phyloP scores from a whole-genome alignment of 2,797 vertebrate genomes.

The Capromys pilorides region DNA sequence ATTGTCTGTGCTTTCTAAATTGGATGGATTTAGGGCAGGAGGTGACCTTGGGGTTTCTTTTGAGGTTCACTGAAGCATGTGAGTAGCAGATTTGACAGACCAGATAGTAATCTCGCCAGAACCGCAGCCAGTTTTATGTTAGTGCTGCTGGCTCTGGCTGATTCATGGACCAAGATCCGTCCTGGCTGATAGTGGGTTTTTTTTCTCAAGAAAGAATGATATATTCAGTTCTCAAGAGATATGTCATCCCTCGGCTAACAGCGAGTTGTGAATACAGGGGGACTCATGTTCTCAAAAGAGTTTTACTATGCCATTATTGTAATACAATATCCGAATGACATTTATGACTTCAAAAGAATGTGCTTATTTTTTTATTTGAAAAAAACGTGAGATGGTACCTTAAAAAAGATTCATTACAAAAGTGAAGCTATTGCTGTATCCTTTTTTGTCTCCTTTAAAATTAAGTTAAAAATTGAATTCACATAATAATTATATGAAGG shows the following conservation, averaged over 20 bases:
- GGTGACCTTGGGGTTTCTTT: constrained; percentile 28
- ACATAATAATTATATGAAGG: background rate
- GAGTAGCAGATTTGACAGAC: background rate
- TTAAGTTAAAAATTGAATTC: background rate
- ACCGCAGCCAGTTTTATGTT: background rate
- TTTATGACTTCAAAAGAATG: constrained; percentile 59
- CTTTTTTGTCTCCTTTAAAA: background rate
- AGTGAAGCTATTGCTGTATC: background rate
- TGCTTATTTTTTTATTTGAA: constrained; percentile 47
- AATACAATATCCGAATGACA: constrained; percentile 18
- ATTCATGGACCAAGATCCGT: background rate
- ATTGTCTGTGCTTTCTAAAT: background rate
- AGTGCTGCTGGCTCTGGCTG: background rate
- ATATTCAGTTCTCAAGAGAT: constrained; percentile 52
- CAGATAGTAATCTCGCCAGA: background rate
- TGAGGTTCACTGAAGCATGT: background rate
- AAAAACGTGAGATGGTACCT: constrained; percentile 36
- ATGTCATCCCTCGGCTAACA: background rate
- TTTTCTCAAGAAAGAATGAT: constrained; percentile 50
- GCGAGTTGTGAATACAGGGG: constrained; percentile 18
- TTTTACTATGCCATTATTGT: constrained; percentile 23
- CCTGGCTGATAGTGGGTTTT: background rate
- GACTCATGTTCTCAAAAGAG: constrained; percentile 42
- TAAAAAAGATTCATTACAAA: constrained; percentile 35
- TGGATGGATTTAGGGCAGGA: constrained; percentile 36